These are phyloP conservation scores for Alsophila aescularia DNA, from an alignment of 2,888 invertebrate species.

Conservation along the genomic window DNA sequence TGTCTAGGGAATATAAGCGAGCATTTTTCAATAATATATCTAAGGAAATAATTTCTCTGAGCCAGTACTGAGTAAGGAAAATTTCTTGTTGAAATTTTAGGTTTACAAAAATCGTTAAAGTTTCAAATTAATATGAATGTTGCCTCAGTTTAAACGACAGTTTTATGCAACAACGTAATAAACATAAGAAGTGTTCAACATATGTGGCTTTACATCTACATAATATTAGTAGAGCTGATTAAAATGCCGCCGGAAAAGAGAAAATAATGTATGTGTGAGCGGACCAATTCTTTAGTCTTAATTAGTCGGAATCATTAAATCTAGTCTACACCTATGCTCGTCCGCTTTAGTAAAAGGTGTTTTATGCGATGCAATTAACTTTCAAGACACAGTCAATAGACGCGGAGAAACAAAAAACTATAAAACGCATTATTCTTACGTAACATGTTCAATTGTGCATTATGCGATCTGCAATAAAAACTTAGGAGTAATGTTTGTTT, in stretches of 20 bases:
- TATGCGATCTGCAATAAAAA: slow-evolving; percentile 12
- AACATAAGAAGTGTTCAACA: background rate
- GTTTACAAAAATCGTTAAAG: background rate
- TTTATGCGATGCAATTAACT: slow-evolving; percentile 11
- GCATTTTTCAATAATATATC: no score
- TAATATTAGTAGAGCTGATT: slow-evolving; percentile 7
- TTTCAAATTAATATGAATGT: background rate
- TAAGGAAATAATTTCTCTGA: no score
- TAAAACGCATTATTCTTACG: background rate
- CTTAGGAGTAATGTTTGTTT: slow-evolving; percentile 8
- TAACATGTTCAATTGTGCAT: slow-evolving; percentile 10
- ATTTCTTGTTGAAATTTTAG: no score
- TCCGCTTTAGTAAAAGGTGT: slow-evolving; percentile 3
- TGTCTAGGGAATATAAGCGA: no score
- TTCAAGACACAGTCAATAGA: slow-evolving; percentile 5
- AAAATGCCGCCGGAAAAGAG: slow-evolving; percentile 12
- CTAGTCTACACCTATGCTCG: background rate
- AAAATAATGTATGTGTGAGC: slow-evolving; percentile 17
- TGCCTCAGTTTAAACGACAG: background rate
- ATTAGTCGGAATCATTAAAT: slow-evolving; percentile 8
- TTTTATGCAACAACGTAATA: background rate
- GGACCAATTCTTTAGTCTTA: slow-evolving; percentile 15
- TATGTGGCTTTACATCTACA: slow-evolving; percentile 1
- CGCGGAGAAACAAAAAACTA: slow-evolving; percentile 5
- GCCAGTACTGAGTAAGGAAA: no score